Base-by-base conservation (phyloP, 1,140 invertebrate species). In the Solen grandis region DNA sequence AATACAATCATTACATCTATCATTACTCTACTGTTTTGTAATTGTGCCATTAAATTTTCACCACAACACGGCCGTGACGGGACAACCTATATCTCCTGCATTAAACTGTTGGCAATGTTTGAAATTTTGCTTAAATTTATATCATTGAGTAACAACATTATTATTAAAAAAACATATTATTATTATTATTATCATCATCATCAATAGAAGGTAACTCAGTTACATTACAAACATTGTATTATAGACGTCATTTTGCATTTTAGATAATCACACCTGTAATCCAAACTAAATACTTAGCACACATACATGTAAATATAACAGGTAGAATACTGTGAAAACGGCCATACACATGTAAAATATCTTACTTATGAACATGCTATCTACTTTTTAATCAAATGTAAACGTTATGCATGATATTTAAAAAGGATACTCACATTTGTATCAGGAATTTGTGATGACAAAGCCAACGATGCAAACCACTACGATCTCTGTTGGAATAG, bases 401-500 rank as follows among this genome's bases (percentile, higher is more conserved):
- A 46, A 8, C 41, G 19, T 8, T 19, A 46, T 8, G 41, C 41
- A 46, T 8, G 8, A 10, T 46, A 46, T 8, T 46, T 10, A 8
- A 46, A 10, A 8, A 31, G 10, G 13, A 4, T 22, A 36, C 63
- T 33, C 54, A 27, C 36, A 41, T n/a, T 50, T 3, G 25, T 65
- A 65, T 22, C 31, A 78, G 75, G 52, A 36, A 19, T 36, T 78
- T 5, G 46, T 59, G 41, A n/a, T 69, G 29, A 69, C 66, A 22
- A 69, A 72, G 33, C 0, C 65, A 27, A 19, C 65, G 5, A 14
- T 33, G 10, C 29, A 25, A 41, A n/a, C 16, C 5, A 41, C 35
- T 19, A 10, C 38, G 31, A 46, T 31, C 33, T n/a, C 54, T n/a
- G 59, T 68, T 59, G 63, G 63, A 31, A 2, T 14, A 59, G 52